Conservation (phyloP, 2,113 vertebrate species). For the Bolborhynchus lineola region DNA sequence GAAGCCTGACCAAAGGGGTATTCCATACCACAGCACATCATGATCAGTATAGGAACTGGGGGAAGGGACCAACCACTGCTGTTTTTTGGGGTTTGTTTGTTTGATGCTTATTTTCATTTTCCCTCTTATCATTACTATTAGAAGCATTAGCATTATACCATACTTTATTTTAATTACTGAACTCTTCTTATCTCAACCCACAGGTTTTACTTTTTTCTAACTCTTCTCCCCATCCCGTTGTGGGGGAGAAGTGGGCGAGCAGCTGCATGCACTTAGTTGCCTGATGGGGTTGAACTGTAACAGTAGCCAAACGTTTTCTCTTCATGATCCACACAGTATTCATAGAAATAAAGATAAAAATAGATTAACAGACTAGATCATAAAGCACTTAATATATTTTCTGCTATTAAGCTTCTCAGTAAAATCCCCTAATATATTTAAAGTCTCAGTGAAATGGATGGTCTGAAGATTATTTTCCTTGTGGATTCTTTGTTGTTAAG, state of each 20-base stretch:
- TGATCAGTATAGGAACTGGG: background rate
- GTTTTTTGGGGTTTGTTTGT: background rate
- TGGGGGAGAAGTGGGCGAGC: background rate
- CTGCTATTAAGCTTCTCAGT: background rate
- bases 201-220: background rate
- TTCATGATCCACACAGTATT: background rate
- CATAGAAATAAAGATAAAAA: background rate
- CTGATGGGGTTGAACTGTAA: background rate
- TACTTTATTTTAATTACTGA: background rate
- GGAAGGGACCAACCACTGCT: background rate
- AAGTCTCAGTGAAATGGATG: background rate
- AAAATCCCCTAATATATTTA: background rate
- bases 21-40: background rate
- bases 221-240: background rate
- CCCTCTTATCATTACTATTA: background rate
- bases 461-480: background rate
- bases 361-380: background rate
- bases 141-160: background rate
- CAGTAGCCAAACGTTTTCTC: background rate
- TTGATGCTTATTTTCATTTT: background rate
- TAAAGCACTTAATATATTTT: background rate
- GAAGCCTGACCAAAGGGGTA: background rate
- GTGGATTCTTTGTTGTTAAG: background rate
- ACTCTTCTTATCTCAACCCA: background rate
- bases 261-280: background rate